These are phyloP conservation scores for Parochlus steinenii DNA, from an alignment of 2,888 invertebrate species.

Conservation along the genomic window DNA sequence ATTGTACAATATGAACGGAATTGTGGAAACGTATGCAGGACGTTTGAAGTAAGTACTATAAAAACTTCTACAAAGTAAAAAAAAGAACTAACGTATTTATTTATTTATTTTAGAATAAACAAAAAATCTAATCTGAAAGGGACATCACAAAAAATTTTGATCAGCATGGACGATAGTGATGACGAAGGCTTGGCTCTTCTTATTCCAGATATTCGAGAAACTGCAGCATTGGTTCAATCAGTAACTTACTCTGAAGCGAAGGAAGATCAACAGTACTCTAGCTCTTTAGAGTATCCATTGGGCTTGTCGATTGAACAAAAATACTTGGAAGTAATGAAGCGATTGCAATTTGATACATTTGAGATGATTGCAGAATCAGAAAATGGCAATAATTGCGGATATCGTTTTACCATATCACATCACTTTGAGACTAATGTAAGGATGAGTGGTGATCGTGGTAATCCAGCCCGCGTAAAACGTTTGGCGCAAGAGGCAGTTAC, in stretches of 20 bases:
- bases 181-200: slow-evolving; percentile 78
- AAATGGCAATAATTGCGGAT: slow-evolving; percentile 46
- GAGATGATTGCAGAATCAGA: slow-evolving; percentile 78
- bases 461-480: slow-evolving; percentile 75
- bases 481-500: slow-evolving; percentile 92
- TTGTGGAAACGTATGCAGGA: slow-evolving; percentile 82
- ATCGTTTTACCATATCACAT: slow-evolving; percentile 73
- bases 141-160: slow-evolving; percentile 28
- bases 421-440: slow-evolving; percentile 79
- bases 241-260: slow-evolving; percentile 24
- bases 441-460: slow-evolving; percentile 70
- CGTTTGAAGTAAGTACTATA: slow-evolving; percentile 47
- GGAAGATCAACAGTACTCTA: slow-evolving; percentile 18
- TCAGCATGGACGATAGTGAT: slow-evolving; percentile 51
- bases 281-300: slow-evolving; percentile 32
- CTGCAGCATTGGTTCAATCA: slow-evolving; percentile 26
- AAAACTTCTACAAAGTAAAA: neutral
- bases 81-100: neutral
- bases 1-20: slow-evolving; percentile 72
- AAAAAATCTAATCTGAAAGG: slow-evolving; percentile 38
- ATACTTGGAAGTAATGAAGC: slow-evolving; percentile 76
- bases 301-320: slow-evolving; percentile 49
- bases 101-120: slow-evolving; percentile 35
- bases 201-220: slow-evolving; percentile 76
- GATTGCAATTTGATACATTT: slow-evolving; percentile 78